A percentile compares a stretch with the other conserved stretches of the same genome.
These are phyloP conservation scores for Lamellibrachia satsuma DNA, from an alignment of 2,888 invertebrate species.

Conservation along the genomic window DNA sequence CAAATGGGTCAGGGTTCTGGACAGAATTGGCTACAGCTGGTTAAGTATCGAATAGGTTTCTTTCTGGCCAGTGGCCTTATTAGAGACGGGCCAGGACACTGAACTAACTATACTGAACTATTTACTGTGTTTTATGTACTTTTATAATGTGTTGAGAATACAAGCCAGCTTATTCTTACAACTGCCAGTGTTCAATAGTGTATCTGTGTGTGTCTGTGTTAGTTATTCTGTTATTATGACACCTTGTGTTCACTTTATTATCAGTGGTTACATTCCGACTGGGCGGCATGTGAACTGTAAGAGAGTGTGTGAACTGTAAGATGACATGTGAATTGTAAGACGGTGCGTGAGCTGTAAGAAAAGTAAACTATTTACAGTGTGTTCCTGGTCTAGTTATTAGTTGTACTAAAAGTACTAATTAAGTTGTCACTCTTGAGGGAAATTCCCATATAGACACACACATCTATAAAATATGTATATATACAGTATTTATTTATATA, in stretches of 20 bases:
- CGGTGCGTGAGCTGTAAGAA: background rate
- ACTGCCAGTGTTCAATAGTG: background rate
- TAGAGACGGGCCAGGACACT: background rate
- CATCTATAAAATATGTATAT: no score
- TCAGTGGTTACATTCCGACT: background rate
- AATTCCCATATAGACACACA: background rate
- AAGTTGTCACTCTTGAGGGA: background rate
- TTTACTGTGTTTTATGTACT: conserved; percentile 12
- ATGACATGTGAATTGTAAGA: background rate
- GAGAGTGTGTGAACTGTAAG: background rate
- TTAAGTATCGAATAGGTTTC: background rate
- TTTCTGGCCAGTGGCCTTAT: no score
- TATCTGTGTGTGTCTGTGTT: background rate
- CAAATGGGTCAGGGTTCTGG: background rate
- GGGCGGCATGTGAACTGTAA: background rate
- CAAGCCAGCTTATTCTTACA: background rate
- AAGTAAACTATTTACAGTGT: background rate
- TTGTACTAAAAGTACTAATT: background rate
- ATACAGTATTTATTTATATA: no score
- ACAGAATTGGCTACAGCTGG: background rate
- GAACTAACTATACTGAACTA: background rate
- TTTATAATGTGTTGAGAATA: conserved; percentile 6
- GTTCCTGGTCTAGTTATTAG: background rate
- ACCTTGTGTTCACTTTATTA: background rate
- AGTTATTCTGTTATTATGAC: background rate